These are phyloP conservation scores for Cephonodes hylas DNA, from an alignment of 2,888 invertebrate genomes.

Conservation along the genomic window DNA sequence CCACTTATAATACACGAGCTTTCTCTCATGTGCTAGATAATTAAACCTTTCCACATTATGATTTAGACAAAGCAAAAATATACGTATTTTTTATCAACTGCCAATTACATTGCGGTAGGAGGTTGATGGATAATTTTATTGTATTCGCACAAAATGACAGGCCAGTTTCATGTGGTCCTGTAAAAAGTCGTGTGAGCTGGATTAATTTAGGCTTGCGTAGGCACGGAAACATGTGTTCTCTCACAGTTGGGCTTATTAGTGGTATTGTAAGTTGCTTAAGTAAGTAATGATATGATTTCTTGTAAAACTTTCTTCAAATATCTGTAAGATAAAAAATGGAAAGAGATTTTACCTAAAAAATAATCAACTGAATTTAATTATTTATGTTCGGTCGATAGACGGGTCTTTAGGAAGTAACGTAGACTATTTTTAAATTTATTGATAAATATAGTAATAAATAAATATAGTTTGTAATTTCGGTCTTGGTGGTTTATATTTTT, in stretches of 20 bases:
- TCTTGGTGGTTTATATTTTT: no score
- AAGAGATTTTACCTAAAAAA: background rate
- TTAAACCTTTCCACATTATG: conserved; percentile 10
- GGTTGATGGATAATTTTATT: conserved; percentile 28
- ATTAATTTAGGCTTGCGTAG: conserved; percentile 20
- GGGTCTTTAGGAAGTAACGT: no score
- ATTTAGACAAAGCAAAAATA: conserved; percentile 2
- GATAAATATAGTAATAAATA: no score
- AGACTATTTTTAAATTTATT: no score
- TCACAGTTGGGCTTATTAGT: background rate
- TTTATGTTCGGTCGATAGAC: no score
- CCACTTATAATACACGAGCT: background rate
- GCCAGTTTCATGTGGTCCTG: background rate
- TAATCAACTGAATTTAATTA: background rate
- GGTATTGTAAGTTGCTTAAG: background rate
- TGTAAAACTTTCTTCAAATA: no score
- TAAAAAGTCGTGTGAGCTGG: conserved; percentile 32
- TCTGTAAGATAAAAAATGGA: no score
- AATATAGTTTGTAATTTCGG: no score
- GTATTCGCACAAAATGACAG: conserved; percentile 29
- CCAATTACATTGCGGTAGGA: conserved; percentile 9
- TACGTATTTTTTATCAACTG: background rate
- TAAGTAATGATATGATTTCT: background rate
- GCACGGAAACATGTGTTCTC: background rate
- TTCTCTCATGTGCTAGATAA: background rate